These are phyloP conservation scores for Microplitis mediator DNA, from an alignment of 1,140 invertebrate species.

Conservation along the genomic window DNA sequence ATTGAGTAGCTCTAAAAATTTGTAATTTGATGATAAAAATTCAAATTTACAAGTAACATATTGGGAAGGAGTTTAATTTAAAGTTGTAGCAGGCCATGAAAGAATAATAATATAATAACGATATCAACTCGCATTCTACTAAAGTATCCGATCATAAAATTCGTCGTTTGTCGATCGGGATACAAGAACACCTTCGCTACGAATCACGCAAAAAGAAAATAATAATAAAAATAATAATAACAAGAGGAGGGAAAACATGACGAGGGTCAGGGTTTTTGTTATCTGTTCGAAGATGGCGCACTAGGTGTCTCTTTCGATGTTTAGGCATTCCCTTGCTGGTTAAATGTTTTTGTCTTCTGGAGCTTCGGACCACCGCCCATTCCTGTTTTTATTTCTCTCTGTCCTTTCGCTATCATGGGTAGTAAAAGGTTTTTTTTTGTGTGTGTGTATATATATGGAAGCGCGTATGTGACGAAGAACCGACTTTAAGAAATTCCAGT, in stretches of 20 bases:
- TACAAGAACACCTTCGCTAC: constrained; percentile 23
- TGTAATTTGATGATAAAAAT: constrained; percentile 1
- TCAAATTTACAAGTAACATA: neutral
- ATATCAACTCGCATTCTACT: constrained; percentile 21
- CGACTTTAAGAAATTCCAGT: constrained; percentile 2
- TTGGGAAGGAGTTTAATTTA: constrained; percentile 1
- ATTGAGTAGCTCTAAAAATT: neutral
- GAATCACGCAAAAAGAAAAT: constrained; percentile 14
- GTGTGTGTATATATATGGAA: neutral
- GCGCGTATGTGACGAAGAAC: too few species aligned
- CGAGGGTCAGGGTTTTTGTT: constrained; percentile 30
- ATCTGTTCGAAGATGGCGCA: constrained; percentile 53
- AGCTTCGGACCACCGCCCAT: constrained; percentile 46
- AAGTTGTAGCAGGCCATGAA: constrained; percentile 11
- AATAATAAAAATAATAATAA: constrained; percentile 12
- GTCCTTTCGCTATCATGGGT: neutral
- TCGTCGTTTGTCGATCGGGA: constrained; percentile 30
- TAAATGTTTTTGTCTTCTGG: constrained; percentile 32
- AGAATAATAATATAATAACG: constrained; percentile 24
- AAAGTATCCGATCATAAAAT: constrained; percentile 28
- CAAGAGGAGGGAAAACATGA: constrained; percentile 7
- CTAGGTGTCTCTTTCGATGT: constrained; percentile 47
- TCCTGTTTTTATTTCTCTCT: constrained; percentile 35
- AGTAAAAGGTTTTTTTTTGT: constrained; percentile 3
- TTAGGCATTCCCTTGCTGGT: constrained; percentile 36